Evolutionary conservation across 2,888 invertebrate genomes (phyloP), one percentile per base, ranked within the genome.

Genomic region (Himalopsyche anomala): DNA sequence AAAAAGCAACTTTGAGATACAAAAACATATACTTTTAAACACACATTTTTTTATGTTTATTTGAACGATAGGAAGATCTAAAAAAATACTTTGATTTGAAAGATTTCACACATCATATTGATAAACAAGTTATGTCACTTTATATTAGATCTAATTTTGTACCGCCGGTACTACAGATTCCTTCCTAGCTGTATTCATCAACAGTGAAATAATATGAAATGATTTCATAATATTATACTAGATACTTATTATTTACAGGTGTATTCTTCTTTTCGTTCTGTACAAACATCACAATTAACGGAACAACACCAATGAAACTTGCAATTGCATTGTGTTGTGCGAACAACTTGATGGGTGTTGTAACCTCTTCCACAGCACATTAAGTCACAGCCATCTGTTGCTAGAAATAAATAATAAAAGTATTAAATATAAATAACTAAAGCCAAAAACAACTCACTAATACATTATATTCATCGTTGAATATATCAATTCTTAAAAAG

Each of bases 291-390:
- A 92, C 99, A 99, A 91, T 97, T 96, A 81, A 99, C 98, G 89
- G 96, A 95, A 92, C 99, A 99, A 92, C 99, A 99, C 98, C 99
- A 99, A 90, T 97, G 97, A 91, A 99, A 99, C 92, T 98, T 97
- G 94, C 99, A 99, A 89, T 97, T 95, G 92, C 99, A 99, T 45
- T 94, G 91, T 91, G 5, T 94, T 74, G 94, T 94, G 91, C 96
- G 96, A 90, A 96, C 95, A 15, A 87, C 87, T 69, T 88, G 87
- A 80, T 88, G 88, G 1, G 98, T 98, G 91, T 97, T 98, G 94
- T 98, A 98, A 28, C 98, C 98, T 86, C 98, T 94, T 1, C 98
- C 98, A 91, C 98, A 99, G 91, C 98, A 98, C 91, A 98, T 94
- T 6, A 98, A 94, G 88, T 91, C 80, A 38, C 88, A 88, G 28